Evolutionary conservation across 2,797 vertebrate species (phyloP), one percentile per base, ranked within the genome.

Genomic region (Cossypha polioptera): DNA sequence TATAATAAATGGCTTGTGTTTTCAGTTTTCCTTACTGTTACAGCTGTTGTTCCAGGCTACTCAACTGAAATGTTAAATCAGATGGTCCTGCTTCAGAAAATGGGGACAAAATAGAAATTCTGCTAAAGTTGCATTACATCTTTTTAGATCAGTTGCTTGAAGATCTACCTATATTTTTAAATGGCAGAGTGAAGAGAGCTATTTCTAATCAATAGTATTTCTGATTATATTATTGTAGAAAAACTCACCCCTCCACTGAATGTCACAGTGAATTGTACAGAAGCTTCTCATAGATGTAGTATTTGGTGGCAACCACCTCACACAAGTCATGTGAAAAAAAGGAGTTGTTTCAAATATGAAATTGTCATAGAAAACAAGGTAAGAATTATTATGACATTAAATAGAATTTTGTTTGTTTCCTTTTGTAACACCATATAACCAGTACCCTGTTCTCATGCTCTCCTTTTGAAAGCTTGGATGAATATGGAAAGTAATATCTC

Each of bases 211-310:
- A 36, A 63, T 12, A 35, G 3, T 33, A n/a, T 59, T 87, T 81
- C 17, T 90, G 5, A 16, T 75, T 36, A 25, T 68, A 7, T 80
- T 69, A 24, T 62, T 90, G 22, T 66, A 98, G 97, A 97, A 93
- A 96, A 63, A 38, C 83, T 96, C 17, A 91, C 77, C 8, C 87
- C 97, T 28, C 98, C 98, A 11, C 19, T 47, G 78, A 97, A 97
- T 16, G 59, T 97, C 84, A 94, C 90, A 26, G 88, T 95, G 48
- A 75, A 38, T 43, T 97, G 97, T 57, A 75, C 33, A 28, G 40
- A 18, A 24, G 47, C 4, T 59, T 50, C 58, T 73, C 73, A 66
- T 0, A 3, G 13, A 14, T 97, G 97, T 36, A 55, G 13, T 38
- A 53, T 98, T 68, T 6, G 0, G 11, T 98, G 98, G 98, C 48